These are phyloP conservation scores for Hylomyscus alleni DNA, from an alignment of 2,797 vertebrate genomes.

Conservation along the genomic window DNA sequence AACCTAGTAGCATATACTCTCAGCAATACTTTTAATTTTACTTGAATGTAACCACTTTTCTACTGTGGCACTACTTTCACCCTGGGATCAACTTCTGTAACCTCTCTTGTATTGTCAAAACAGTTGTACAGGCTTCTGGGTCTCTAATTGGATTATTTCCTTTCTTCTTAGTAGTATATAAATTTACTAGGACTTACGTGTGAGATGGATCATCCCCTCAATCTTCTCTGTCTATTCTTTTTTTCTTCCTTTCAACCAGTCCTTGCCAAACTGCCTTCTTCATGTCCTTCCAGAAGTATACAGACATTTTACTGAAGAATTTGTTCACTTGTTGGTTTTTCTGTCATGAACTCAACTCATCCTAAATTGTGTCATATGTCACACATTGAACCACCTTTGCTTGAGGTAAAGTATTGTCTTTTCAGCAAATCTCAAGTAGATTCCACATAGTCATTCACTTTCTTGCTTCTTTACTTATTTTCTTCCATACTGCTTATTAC, in stretches of 20 bases:
- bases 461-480: constrained; percentile 2
- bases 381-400: neutral
- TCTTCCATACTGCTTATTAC: neutral
- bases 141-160: neutral
- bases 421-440: constrained; percentile 4
- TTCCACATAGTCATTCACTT: neutral
- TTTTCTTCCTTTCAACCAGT: neutral
- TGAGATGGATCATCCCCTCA: neutral
- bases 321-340: neutral
- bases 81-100: neutral
- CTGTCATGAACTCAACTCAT: neutral
- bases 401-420: neutral
- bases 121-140: neutral
- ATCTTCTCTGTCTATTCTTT: neutral
- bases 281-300: neutral
- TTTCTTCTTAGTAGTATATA: neutral
- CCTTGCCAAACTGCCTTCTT: neutral
- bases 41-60: neutral
- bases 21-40: neutral
- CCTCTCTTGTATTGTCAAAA: neutral
- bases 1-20: neutral
- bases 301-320: neutral
- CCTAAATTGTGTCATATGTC: neutral
- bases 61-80: neutral
- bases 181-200: neutral